Base-by-base conservation (phyloP, 53 echinoderm and acorn worm genomes). In the Paracentrotus lividus region DNA sequence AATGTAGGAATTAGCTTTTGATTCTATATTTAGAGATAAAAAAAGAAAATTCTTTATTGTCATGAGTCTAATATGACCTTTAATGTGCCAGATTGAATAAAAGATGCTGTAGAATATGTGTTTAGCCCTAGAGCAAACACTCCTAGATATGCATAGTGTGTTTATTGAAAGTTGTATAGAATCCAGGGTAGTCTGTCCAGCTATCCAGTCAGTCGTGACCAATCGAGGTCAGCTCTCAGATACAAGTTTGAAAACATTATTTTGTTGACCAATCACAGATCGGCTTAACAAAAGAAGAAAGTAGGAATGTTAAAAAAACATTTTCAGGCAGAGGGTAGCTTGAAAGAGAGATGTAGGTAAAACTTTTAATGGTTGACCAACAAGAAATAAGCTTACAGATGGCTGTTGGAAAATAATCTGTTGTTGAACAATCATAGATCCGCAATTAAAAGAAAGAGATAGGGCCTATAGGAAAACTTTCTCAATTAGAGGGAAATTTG, bases 151-250 rank as follows among this genome's bases (percentile, higher is more conserved):
- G 12, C 47, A 16, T 81, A 24, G 44, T 81, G 81, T 44, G 45
- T 81, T 47, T 72, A 47, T 81, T 81, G 81, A 49, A 45, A 81
- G n/a, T 81, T 81, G 81, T 81, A 81, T 81, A 47, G 44, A 81
- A 13, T n/a, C 81, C 44, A 47, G 81, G 47, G 47, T 23, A 27
- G 49, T 44, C n/a, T 44, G 81, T 27, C 47, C 47, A 81, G 67
- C 13, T 31, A 12, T 77, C 23, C 42, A 77, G 43, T 7, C 77
- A 77, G 81, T 81, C 47, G n/a, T 81, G 81, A 23, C 81, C 81
- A 81, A 81, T 81, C 45, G 81, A 81, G 72, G 69, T 38, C 69
- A 69, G 26, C 61, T 2, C 26, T 61, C 26, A 61, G 24, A 5
- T 14, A 27, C 0, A 27, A 61, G 61, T 61, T 14, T 24, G 61